A percentile compares a stretch with the other conserved stretches of the same genome.
These are phyloP conservation scores for Cantharis lateralis DNA, from an alignment of 2,888 invertebrate species.

Conservation along the genomic window DNA sequence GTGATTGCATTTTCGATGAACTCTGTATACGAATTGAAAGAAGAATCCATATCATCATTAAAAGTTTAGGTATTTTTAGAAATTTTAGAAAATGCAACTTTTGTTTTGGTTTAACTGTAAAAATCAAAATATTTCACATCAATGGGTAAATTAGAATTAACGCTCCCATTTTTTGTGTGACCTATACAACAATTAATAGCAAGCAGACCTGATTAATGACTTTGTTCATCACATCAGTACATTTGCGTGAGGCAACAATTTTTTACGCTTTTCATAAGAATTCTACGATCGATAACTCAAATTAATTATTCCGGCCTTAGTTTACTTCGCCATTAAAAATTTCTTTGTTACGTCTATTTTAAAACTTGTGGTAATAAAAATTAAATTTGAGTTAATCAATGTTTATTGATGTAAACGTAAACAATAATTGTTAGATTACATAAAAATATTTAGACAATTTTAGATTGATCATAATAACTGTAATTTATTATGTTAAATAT, in stretches of 20 bases:
- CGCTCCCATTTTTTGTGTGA: slow-evolving; percentile 22
- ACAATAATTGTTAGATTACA: not conserved
- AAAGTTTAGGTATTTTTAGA: too few species aligned
- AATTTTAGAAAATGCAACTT: not conserved
- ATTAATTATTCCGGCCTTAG: slow-evolving; percentile 21
- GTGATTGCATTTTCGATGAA: not conserved
- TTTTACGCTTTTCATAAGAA: slow-evolving; percentile 15
- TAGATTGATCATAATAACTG: slow-evolving; percentile 13
- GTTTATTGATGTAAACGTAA: not conserved
- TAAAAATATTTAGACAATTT: not conserved
- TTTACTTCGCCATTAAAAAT: not conserved
- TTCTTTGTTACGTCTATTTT: not conserved
- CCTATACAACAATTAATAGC: slow-evolving; percentile 17
- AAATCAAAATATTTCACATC: not conserved
- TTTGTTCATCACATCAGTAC: slow-evolving; percentile 15
- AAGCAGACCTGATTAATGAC: slow-evolving; percentile 27
- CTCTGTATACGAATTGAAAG: not conserved
- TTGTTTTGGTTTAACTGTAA: not conserved
- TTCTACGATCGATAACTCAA: slow-evolving; percentile 16
- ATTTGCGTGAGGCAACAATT: slow-evolving; percentile 25
- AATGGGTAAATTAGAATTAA: not conserved
- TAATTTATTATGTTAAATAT: slow-evolving; percentile 17
- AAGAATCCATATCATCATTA: not conserved
- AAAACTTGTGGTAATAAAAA: not conserved
- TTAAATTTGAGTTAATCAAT: not conserved